Base-by-base conservation (phyloP, 2,888 invertebrate genomes). In the Lasioglossum leucozonium region DNA sequence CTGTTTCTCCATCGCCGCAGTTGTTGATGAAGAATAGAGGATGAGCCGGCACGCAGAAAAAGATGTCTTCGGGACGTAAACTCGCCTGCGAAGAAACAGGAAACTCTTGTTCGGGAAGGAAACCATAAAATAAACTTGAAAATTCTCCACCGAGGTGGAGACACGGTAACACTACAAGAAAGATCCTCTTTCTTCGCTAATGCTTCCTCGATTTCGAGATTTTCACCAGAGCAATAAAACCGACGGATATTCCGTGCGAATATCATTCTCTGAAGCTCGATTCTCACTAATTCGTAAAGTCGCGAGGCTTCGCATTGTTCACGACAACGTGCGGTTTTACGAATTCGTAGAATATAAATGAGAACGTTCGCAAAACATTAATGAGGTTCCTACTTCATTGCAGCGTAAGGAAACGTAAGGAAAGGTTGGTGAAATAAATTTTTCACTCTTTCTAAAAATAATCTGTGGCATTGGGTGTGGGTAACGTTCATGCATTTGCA, bases 71-170 rank as follows among this genome's bases (percentile, higher is more conserved):
- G 44, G 30, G 18, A 30, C n/a, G 72, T 10, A 34, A 47, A 51
- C 47, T 44, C 44, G 72, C 10, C 47, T 22, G 6, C 34, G 3
- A 47, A 47, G 47, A 30, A 72, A 30, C 34, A 4, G 22, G 47
- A 72, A 47, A 47, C 4, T 47, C 18, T 34, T 47, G 47, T 8
- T 2, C 72, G 10, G 22, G 18, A 22, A 72, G 30, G 72, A 47
- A 34, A 26, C 47, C 47, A 18, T 16, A 47, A 72, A 72, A 72
- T 47, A 47, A 51, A 72, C 47, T 72, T 22, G 16, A 47, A 72
- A 72, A 72, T 72, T 34, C 34, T 6, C 34, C 11, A 0, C 47
- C 26, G 0, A 47, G 47, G 26, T 18, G 47, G 34, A 11, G 34
- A 30, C 16, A 22, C 11, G 26, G 10, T 16, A 55, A 44, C 18